Evolutionary conservation across 2,113 vertebrate genomes (phyloP), one percentile per base, ranked within the genome.

Genomic region (Coryphaenoides rupestris): DNA sequence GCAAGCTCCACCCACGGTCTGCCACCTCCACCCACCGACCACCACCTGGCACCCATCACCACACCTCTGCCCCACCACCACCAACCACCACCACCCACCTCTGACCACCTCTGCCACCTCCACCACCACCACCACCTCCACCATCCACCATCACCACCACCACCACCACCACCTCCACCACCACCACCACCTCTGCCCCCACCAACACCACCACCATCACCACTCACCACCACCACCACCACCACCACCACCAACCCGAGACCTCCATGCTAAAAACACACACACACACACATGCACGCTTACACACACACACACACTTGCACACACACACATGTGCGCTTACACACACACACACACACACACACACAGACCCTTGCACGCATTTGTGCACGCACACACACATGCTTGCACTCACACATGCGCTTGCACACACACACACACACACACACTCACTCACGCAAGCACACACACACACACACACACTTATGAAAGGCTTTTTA

Each of bases 281-380:
- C 21, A 62, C 1, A 55, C 68, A 75, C 59, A 46, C 24, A 64
- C 69, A 52, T 9, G 3, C 17, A 1, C 19, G 13, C 3, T 5
- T 5, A 13, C 21, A 23, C 21, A 23, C 21, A 23, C 23, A 16
- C 22, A 55, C 10, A 55, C 21, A 50, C 47, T 17, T 15, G 16
- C 47, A 17, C 47, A 49, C 47, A 17, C 47, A 49, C 47, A 17
- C 47, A 49, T 3, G 5, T 15, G 16, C 47, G 16, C 52, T 19
- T 3, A 54, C 52, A 54, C 52, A 54, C 52, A 54, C 52, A 19
- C 52, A 54, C 52, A 54, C 52, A 54, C 52, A 54, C 52, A 54
- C 52, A 19, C 52, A 54, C 52, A 54, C 52, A 54, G 16, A 54
- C 21, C n/a, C 13, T n/a, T 19, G 4, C 52, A 16, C 50, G 15